phyloP scores from a whole-genome alignment of 2,113 vertebrate species.

The Rhea americana region DNA sequence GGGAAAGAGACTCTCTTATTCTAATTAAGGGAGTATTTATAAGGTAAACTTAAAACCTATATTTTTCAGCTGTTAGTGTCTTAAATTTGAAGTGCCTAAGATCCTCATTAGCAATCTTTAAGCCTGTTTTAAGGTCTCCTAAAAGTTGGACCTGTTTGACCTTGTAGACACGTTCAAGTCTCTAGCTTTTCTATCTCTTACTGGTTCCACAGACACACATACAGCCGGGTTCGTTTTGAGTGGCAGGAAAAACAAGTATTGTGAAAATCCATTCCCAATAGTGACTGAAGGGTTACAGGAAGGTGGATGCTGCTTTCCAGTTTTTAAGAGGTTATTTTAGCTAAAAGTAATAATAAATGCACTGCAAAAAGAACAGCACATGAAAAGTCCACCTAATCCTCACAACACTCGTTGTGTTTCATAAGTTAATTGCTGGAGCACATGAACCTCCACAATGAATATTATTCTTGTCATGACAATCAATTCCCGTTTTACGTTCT shows the following conservation, averaged over 20 bases:
- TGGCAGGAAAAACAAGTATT: neutral
- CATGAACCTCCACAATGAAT: neutral
- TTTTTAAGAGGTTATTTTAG: conserved; percentile 21
- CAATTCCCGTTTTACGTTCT: neutral
- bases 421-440: neutral
- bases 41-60: neutral
- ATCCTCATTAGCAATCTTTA: neutral
- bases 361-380: neutral
- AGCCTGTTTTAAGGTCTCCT: neutral
- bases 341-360: neutral
- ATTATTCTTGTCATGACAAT: neutral
- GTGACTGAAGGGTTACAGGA: neutral
- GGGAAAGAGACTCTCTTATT: neutral
- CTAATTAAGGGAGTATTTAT: neutral
- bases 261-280: conserved; percentile 11
- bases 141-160: neutral
- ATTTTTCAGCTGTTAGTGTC: neutral
- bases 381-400: neutral
- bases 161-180: neutral
- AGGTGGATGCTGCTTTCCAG: neutral
- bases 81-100: neutral
- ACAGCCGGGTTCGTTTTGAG: neutral
- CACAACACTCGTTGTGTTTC: neutral
- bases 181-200: neutral
- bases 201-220: neutral